Base-by-base conservation (phyloP, 2,888 invertebrate species). In the Galerucella nymphaeae region DNA sequence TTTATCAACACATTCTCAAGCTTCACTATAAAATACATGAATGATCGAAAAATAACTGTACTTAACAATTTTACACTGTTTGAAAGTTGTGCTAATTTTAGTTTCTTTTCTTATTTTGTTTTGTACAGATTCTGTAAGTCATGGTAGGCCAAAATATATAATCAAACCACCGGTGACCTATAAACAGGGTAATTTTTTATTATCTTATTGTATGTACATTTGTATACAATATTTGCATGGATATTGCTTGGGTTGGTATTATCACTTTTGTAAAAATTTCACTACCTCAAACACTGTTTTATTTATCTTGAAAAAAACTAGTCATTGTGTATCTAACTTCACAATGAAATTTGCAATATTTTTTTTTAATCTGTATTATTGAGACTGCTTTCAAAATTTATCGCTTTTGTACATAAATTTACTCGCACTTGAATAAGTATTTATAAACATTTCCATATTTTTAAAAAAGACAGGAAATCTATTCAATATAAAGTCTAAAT, bases 81-180 rank as follows among this genome's bases (percentile, higher is more conserved):
- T 57, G 53, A 45, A 53, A 23, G 9, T 62, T 13, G 14, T 62
- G 41, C 53, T 69, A 55, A 55, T 62, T 63, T 70, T 61, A 53
- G 55, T 70, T 67, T 20, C 11, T 67, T 77, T 79, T 80, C 80
- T 79, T 77, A 75, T 75, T 66, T 75, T 77, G 78, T 79, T 82
- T 77, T 78, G 85, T 86, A 83, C 88, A 89, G 89, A 89, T 89
- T 82, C 85, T 82, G 85, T 89, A 82, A 88, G 87, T 86, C 87
- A 87, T 82, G 84, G 84, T 84, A 88, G 88, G 80, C 89, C 89
- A 76, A 85, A 86, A 83, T 88, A 87, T 83, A 88, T 84, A 85
- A 86, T 85, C 83, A 86, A 84, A 82, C 80, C 83, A 71, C 89
- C 90, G 80, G 87, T 86, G 80, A 87, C 88, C 76, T 88, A 89